phyloP scores from a whole-genome alignment of 2,888 invertebrate species.

The Meliscaeva auricollis region DNA sequence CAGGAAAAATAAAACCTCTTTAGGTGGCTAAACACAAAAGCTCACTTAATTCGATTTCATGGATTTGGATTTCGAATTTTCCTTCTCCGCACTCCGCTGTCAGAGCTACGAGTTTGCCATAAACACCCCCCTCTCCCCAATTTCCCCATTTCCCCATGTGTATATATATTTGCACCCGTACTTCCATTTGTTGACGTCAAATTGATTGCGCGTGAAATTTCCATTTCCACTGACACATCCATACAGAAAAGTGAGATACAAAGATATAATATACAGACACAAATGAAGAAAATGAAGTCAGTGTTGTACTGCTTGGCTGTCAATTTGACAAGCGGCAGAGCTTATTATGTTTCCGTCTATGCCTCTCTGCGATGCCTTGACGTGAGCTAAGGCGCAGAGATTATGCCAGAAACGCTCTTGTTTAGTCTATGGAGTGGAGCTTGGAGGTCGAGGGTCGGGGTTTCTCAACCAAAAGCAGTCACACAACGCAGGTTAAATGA shows the following conservation, averaged over 20 bases:
- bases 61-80: constrained; percentile 58
- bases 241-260: constrained; percentile 6
- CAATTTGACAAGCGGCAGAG: constrained; percentile 70
- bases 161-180: neutral
- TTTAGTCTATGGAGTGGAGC: neutral
- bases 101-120: constrained; percentile 19
- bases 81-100: constrained; percentile 4
- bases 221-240: constrained; percentile 21
- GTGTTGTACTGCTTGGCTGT: constrained; percentile 41
- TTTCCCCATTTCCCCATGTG: neutral
- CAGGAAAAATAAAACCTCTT: constrained; percentile 44
- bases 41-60: constrained; percentile 74
- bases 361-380: constrained; percentile 37
- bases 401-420: constrained; percentile 56
- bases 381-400: constrained; percentile 59
- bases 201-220: constrained; percentile 71
- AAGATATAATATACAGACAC: neutral
- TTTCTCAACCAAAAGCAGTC: neutral
- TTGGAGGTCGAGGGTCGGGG: neutral
- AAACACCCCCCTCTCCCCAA: neutral
- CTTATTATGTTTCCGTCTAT: constrained; percentile 50
- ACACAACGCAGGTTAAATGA: constrained; percentile 53
- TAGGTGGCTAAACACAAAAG: constrained; percentile 71
- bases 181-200: constrained; percentile 44
- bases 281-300: constrained; percentile 19